phyloP scores from a whole-genome alignment of 2,113 vertebrate genomes.

The Oreocharis arfaki region DNA sequence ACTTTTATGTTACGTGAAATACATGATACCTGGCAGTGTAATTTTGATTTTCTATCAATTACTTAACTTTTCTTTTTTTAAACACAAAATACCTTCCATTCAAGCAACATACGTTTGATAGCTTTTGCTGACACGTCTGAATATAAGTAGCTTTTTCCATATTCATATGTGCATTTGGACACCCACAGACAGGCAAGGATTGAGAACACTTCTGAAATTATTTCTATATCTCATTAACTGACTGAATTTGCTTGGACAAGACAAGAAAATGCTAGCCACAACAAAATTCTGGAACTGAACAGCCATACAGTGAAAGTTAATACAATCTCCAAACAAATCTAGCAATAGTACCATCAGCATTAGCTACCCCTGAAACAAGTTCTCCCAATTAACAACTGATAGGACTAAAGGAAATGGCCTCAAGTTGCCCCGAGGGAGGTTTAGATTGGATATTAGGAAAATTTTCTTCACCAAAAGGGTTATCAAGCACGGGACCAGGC shows the following conservation, averaged over 20 bases:
- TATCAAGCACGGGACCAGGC: background rate
- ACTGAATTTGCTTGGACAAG: background rate
- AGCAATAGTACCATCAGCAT: background rate
- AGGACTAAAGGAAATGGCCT: background rate
- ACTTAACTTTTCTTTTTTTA: background rate
- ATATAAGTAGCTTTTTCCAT: background rate
- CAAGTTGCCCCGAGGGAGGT: background rate
- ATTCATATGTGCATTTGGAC: background rate
- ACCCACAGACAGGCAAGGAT: background rate
- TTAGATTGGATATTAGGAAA: background rate
- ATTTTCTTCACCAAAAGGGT: background rate
- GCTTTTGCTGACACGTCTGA: background rate
- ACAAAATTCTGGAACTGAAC: background rate
- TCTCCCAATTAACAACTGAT: background rate
- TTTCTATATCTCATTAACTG: background rate
- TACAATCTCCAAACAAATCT: background rate
- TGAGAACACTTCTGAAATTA: background rate
- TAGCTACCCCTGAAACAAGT: background rate
- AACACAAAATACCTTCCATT: background rate
- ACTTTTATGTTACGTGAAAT: background rate
- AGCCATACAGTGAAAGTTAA: background rate
- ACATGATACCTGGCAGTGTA: background rate
- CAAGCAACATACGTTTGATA: background rate
- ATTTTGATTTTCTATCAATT: background rate
- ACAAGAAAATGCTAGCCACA: background rate